Evolutionary conservation across 2,888 invertebrate genomes (phyloP), one percentile per base, ranked within the genome.

Genomic region (Arctia plantaginis): DNA sequence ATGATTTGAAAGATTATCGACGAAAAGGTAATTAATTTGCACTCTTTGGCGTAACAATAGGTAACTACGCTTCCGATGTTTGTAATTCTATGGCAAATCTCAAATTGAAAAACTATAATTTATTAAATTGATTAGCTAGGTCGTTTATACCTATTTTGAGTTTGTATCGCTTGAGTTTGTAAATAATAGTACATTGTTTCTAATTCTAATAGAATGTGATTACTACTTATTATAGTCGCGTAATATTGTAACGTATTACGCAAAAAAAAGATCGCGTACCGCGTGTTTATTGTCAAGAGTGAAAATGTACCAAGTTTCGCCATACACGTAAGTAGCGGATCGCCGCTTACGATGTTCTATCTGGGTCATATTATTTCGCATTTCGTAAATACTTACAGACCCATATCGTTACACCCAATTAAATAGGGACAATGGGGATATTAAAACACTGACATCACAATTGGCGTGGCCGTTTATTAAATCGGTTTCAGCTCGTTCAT

Each of bases 341-440:
- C 88, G 88, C 87, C 89, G 85, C 87, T 90, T 89, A 84, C 91
- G 91, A 92, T 91, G 91, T 83, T 90, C 85, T 87, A 94, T 93
- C 92, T 94, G 89, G 94, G 93, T 92, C 94, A 87, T 91, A 92
- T 92, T 91, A 92, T 92, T 91, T 88, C 90, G 90, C 88, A 92
- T 94, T 94, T 94, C 92, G 92, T 91, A 94, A 94, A 92, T 87
- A 89, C 88, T 87, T 88, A 89, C 87, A 86, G 82, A 82, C 82
- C 85, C 87, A 86, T 87, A 86, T 88, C 89, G 87, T 87, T 86
- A 89, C 89, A 88, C 87, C 87, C 90, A 84, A 85, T 84, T 84
- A 84, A 82, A 82, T 85, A 78, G 80, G 80, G 90, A 90, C 82
- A 91, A 90, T 83, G 72, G 47, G 74, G 67, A 73, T 79, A 84